Evolutionary conservation across 1,140 invertebrate genomes (phyloP).

Genomic region (Arctopsyche grandis): DNA sequence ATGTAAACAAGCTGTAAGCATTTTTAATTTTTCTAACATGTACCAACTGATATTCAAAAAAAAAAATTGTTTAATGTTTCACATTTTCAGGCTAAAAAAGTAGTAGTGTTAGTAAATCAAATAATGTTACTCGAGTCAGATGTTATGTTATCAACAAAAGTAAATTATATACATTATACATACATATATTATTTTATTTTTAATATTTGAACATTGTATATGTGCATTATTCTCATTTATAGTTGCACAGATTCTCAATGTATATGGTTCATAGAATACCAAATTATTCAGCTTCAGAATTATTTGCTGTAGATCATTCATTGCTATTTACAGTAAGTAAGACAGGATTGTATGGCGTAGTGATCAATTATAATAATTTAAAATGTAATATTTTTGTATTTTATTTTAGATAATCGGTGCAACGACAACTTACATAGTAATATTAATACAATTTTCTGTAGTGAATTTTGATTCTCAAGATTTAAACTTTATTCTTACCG

Average conservation of each 20-base stretch:
- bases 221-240: not conserved
- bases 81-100: slow-evolving; percentile 11
- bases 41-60: too few species aligned
- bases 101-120: slow-evolving; percentile 2
- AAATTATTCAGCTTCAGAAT: slow-evolving; percentile 22
- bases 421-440: too few species aligned
- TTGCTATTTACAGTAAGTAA: slow-evolving; percentile 27
- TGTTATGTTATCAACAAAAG: not conserved
- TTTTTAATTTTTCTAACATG: too few species aligned
- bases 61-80: not conserved
- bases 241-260: slow-evolving; percentile 29
- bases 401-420: not conserved
- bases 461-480: not conserved
- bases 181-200: too few species aligned
- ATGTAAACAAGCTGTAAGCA: not conserved
- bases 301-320: slow-evolving; percentile 15
- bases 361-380: too few species aligned
- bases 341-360: not conserved
- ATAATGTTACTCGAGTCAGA: slow-evolving; percentile 11
- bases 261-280: slow-evolving; percentile 27
- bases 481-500: too few species aligned
- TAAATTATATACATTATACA: not conserved
- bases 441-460: too few species aligned
- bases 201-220: too few species aligned
- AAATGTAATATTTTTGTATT: too few species aligned